Evolutionary conservation across 2,113 vertebrate species (phyloP), one percentile per base, ranked within the genome.

Genomic region (Peromyscus maniculatus): DNA sequence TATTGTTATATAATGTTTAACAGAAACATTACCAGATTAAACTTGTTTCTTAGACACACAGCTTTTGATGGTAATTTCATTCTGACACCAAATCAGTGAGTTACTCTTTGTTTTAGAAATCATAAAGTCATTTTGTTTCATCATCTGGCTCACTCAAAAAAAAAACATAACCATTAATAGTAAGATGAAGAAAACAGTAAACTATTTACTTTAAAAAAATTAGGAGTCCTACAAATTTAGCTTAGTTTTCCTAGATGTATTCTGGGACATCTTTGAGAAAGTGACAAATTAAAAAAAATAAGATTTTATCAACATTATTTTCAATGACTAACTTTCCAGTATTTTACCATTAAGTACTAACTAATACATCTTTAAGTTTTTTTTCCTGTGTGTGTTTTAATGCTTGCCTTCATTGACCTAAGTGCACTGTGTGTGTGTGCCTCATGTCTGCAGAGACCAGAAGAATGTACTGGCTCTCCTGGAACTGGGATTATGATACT

Each of bases 221-320:
- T 21, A 8, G 87, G 19, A 92, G 67, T 96, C 39, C 95, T 55
- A 67, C 16, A 21, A 93, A 74, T 21, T 95, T 89, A 74, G 2
- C 83, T 77, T 43, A 43, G 10, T 86, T 66, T 83, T 89, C 31
- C 11, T 22, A 84, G 7, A 95, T 87, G 8, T 55, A 19, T 43
- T 87, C 24, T 59, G 26, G 62, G 75, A 94, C 71, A 69, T 82
- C 43, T 36, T 67, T 90, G 21, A 1, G 28, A 36, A 91, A 95
- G 83, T 91, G 69, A 59, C 17, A 96, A 74, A 57, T n/a, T 74
- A 78, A 84, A 9, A 13, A 96, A 89, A n/a, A 94, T 46, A 19
- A 84, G 19, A 49, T 21, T 89, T n/a, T 69, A 10, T 87, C 43
- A 87, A 95, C 97, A 17, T 80, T 57, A 89, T 93, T 96, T 94